phyloP scores from a whole-genome alignment of 2,888 invertebrate genomes.

The Mayetiola destructor region DNA sequence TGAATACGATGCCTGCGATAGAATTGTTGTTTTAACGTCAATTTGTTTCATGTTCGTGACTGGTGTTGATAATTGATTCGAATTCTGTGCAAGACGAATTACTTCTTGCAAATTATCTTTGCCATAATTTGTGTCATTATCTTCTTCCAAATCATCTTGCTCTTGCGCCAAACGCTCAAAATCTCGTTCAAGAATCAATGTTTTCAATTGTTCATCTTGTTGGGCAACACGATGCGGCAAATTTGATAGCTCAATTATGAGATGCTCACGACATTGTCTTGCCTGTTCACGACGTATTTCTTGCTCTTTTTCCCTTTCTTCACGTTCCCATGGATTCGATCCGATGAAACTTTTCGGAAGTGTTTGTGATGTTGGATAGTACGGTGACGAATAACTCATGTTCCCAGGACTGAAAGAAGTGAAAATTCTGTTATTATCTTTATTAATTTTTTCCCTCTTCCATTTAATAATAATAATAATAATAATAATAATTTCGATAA shows the following conservation, averaged over 20 bases:
- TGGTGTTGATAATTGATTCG: constrained; percentile 34
- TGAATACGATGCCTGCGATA: background rate
- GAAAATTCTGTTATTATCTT: constrained; percentile 21
- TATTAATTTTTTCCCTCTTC: background rate
- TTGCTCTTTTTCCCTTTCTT: constrained; percentile 73
- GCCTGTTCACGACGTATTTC: constrained; percentile 61
- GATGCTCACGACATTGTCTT: constrained; percentile 68
- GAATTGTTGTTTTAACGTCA: constrained; percentile 26
- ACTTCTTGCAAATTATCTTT: constrained; percentile 39
- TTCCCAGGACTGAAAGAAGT: background rate
- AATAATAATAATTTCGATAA: no score
- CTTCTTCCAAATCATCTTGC: constrained; percentile 52
- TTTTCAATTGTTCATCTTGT: constrained; percentile 76
- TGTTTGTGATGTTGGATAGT: constrained; percentile 40
- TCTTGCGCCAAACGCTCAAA: constrained; percentile 84
- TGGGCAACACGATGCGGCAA: constrained; percentile 54
- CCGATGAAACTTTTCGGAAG: constrained; percentile 27
- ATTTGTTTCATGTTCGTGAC: constrained; percentile 35
- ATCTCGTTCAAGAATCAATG: constrained; percentile 83
- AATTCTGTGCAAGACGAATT: constrained; percentile 35
- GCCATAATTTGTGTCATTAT: constrained; percentile 37
- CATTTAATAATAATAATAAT: background rate
- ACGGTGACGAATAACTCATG: constrained; percentile 39
- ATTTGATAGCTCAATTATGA: constrained; percentile 63
- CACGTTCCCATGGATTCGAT: constrained; percentile 83